A percentile compares a stretch with the other conserved stretches of the same genome.
These are phyloP conservation scores for Encarsia formosa DNA, from an alignment of 2,888 invertebrate genomes.

Conservation along the genomic window DNA sequence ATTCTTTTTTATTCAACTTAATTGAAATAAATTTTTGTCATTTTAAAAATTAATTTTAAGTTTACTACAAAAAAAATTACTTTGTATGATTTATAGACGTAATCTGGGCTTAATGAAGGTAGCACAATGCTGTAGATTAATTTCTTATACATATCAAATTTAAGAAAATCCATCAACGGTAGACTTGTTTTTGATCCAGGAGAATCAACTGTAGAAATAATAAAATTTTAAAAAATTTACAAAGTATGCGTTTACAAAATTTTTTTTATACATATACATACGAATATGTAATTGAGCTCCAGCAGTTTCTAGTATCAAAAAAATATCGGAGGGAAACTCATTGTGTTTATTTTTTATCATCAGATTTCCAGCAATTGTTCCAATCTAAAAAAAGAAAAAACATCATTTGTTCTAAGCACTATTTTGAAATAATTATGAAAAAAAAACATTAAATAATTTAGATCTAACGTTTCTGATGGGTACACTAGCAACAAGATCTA, in stretches of 20 bases:
- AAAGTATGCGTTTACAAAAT: background rate
- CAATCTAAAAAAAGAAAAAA: constrained; percentile 52
- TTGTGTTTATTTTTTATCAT: constrained; percentile 63
- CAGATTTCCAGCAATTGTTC: constrained; percentile 67
- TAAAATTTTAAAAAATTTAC: background rate
- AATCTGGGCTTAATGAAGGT: background rate
- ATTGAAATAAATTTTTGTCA: too few species aligned
- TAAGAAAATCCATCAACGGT: constrained; percentile 57
- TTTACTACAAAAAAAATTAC: background rate
- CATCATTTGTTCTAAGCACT: background rate
- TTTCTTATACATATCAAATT: constrained; percentile 62
- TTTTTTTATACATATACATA: constrained; percentile 34
- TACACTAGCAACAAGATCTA: constrained; percentile 66
- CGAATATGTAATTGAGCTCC: constrained; percentile 57
- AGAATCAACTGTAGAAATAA: constrained; percentile 49
- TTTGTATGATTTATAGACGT: constrained; percentile 10
- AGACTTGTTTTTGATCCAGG: constrained; percentile 46
- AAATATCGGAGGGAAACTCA: constrained; percentile 70
- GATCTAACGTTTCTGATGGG: constrained; percentile 66
- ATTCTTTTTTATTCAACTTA: too few species aligned
- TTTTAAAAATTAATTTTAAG: too few species aligned
- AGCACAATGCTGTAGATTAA: constrained; percentile 42
- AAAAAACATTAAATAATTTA: background rate
- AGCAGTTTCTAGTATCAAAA: constrained; percentile 61
- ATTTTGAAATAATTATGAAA: background rate